A percentile compares a stretch with the other conserved stretches of the same genome.
Conservation (phyloP, 2,797 vertebrate genomes). For the Astyanax mexicanus region DNA sequence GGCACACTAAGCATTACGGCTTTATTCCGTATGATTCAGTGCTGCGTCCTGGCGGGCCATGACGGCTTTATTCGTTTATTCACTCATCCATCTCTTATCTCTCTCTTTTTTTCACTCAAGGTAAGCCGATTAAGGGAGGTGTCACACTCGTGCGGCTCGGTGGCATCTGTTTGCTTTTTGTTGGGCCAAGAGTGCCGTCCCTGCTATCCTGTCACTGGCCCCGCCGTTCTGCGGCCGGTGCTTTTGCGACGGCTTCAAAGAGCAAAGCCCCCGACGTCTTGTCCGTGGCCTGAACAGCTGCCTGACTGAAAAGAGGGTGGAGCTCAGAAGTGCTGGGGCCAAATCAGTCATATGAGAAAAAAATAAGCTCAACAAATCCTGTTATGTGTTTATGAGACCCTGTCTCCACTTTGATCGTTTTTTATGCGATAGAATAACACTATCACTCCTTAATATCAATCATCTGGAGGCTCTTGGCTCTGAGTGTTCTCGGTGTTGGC, state of each 20-base stretch:
- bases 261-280: neutral
- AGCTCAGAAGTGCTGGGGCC: neutral
- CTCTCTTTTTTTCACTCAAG: conserved; percentile 46
- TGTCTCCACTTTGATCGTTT: conserved; percentile 37
- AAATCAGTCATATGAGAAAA: conserved; percentile 10
- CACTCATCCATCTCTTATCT: conserved; percentile 48
- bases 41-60: conserved; percentile 32
- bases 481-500: conserved; percentile 11
- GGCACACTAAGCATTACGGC: conserved; percentile 20
- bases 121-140: conserved; percentile 62
- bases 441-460: conserved; percentile 28
- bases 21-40: conserved; percentile 44
- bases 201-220: neutral
- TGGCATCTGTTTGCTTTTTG: conserved; percentile 56
- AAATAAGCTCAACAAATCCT: conserved; percentile 31
- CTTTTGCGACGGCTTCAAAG: conserved; percentile 3
- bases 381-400: conserved; percentile 31
- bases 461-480: conserved; percentile 29
- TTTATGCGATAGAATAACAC: conserved; percentile 41
- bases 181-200: conserved; percentile 45
- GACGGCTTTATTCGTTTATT: conserved; percentile 51
- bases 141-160: conserved; percentile 48
- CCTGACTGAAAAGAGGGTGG: conserved; percentile 1
- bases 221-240: neutral
- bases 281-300: conserved; percentile 23